Base-by-base conservation (phyloP, 2,888 invertebrate species). In the Tanytarsus gracilentus region DNA sequence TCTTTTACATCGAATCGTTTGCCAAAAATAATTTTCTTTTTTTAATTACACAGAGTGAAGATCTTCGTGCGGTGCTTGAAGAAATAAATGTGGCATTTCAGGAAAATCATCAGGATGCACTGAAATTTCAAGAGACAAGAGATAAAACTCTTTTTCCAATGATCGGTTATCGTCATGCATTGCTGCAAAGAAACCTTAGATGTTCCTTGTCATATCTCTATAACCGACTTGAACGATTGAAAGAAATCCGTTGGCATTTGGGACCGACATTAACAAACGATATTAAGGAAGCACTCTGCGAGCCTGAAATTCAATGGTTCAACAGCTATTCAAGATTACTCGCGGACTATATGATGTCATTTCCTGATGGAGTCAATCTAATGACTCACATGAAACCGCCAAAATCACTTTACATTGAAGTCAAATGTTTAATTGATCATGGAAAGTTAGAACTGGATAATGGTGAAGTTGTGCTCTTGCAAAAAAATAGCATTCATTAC, bases 361-460 rank as follows among this genome's bases (percentile, higher is more conserved):
- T 96, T 61, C 93, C 93, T 1, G 86, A 87, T 64, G 84, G 84
- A 50, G 77, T 90, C 62, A 95, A 98, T 74, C 79, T 98, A 25
- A 90, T 90, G 0, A 84, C 88, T 64, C 87, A 94, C 71, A 75
- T 90, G 60, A 84, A 86, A 63, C 98, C 98, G 9, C 97, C 97
- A 0, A 97, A 96, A 71, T 84, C 89, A 0, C 77, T 96, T 9
- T 94, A 85, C 69, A 85, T 96, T 63, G 93, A 97, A 79, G 97
- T 97, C 58, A 78, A 90, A 14, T 96, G 95, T 70, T 69, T 93
- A 49, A 77, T 82, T 49, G 93, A 98, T 72, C 94, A 94, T 74
- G 98, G 98, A 1, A 93, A 90, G 70, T 83, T 93, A 66, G 97
- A 97, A 73, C 78, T 96, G 8, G 92, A 91, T 66, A 91, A 93